These are phyloP conservation scores for Pycnonotus jocosus DNA, from an alignment of 2,113 vertebrate species.

Conservation along the genomic window DNA sequence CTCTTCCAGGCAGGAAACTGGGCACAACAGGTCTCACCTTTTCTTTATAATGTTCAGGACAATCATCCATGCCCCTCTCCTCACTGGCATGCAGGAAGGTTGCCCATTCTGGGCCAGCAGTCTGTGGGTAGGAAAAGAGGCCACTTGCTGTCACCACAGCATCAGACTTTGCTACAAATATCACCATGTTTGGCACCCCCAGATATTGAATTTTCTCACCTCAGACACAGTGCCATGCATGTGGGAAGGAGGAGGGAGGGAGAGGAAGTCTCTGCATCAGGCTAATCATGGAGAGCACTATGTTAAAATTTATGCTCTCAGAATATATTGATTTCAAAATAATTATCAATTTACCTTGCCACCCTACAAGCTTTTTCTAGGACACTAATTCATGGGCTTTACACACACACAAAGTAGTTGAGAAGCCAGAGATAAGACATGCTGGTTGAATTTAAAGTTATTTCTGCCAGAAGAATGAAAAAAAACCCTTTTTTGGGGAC, in stretches of 20 bases:
- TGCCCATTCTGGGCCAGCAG: background rate
- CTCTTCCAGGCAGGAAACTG: background rate
- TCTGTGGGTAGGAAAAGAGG: background rate
- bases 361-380: background rate
- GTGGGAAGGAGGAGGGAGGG: background rate
- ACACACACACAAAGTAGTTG: background rate
- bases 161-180: background rate
- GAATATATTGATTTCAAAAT: background rate
- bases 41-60: rapidly evolving
- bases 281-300: too few species aligned
- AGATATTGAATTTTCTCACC: background rate
- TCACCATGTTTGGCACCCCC: background rate
- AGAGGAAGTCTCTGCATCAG: background rate
- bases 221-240: background rate
- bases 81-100: rapidly evolving
- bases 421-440: background rate
- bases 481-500: background rate
- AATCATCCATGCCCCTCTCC: background rate
- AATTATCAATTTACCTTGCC: background rate
- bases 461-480: background rate
- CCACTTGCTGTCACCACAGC: background rate
- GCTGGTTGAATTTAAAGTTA: background rate
- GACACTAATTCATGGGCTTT: background rate
- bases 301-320: background rate
- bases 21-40: background rate